Evolutionary conservation across 1,140 invertebrate species (phyloP).

Genomic region (Papilio glaucus): DNA sequence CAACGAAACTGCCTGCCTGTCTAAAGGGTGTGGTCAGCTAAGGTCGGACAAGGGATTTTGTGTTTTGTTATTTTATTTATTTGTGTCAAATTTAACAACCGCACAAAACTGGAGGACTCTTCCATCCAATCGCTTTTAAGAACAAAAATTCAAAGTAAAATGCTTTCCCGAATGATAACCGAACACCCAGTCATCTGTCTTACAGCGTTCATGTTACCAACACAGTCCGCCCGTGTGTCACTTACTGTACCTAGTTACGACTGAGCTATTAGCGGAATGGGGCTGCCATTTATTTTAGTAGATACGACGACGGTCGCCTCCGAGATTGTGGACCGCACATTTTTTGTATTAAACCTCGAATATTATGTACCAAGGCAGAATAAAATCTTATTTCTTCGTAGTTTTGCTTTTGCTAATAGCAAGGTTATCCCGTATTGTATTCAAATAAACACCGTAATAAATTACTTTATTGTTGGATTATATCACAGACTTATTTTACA

Average conservation of each 20-base stretch:
- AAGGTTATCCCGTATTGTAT: constrained; percentile 23
- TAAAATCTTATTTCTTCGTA: constrained; percentile 8
- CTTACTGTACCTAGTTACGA: constrained; percentile 26
- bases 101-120: no score
- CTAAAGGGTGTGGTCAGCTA: no score
- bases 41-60: no score
- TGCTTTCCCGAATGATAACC: background rate
- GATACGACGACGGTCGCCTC: constrained; percentile 13
- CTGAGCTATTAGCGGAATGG: constrained; percentile 34
- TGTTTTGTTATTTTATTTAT: no score
- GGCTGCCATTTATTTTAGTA: constrained; percentile 33
- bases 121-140: background rate
- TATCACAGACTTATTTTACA: background rate
- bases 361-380: background rate
- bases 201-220: background rate
- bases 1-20: no score
- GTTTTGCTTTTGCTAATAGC: background rate
- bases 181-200: background rate
- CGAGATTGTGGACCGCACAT: constrained; percentile 27
- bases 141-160: background rate
- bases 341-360: constrained; percentile 34
- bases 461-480: background rate
- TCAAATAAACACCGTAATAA: constrained; percentile 4
- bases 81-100: no score
- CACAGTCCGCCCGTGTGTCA: constrained; percentile 19